These are phyloP conservation scores for Dendrolimus houi DNA, from an alignment of 2,888 invertebrate species.

Conservation along the genomic window DNA sequence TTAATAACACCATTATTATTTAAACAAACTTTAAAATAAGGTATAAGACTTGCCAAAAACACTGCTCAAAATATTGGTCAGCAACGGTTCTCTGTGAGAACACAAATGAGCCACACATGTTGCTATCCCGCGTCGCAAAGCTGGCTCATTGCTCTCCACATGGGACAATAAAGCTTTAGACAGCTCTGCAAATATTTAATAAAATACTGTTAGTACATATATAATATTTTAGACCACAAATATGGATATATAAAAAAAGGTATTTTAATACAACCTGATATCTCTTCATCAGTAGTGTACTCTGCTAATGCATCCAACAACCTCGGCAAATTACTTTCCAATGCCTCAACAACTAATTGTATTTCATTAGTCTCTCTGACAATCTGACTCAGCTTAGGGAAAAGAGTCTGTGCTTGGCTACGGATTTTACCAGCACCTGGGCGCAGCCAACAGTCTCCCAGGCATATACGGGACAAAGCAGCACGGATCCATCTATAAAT, in stretches of 20 bases:
- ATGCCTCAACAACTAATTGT: slow-evolving; percentile 54
- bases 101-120: slow-evolving; percentile 88
- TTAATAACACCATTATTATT: neutral
- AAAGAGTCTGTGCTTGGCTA: slow-evolving; percentile 58
- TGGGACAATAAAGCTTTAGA: slow-evolving; percentile 81
- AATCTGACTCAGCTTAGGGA: slow-evolving; percentile 61
- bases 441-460: slow-evolving; percentile 63
- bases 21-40: neutral
- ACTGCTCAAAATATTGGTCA: slow-evolving; percentile 64
- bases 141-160: slow-evolving; percentile 79
- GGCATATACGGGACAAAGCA: slow-evolving; percentile 56
- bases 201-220: no score
- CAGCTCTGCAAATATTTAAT: slow-evolving; percentile 62
- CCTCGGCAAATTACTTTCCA: slow-evolving; percentile 59
- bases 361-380: slow-evolving; percentile 47
- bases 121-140: slow-evolving; percentile 88
- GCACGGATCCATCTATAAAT: slow-evolving; percentile 64
- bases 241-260: no score
- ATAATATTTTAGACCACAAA: no score
- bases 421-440: slow-evolving; percentile 66
- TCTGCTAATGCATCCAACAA: slow-evolving; percentile 57
- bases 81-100: slow-evolving; percentile 83
- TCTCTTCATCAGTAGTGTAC: slow-evolving; percentile 68
- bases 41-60: slow-evolving; percentile 35
- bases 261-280: slow-evolving; percentile 36